These are phyloP conservation scores for Scaptomyza hsui DNA, from an alignment of 1,140 invertebrate genomes.

Conservation along the genomic window DNA sequence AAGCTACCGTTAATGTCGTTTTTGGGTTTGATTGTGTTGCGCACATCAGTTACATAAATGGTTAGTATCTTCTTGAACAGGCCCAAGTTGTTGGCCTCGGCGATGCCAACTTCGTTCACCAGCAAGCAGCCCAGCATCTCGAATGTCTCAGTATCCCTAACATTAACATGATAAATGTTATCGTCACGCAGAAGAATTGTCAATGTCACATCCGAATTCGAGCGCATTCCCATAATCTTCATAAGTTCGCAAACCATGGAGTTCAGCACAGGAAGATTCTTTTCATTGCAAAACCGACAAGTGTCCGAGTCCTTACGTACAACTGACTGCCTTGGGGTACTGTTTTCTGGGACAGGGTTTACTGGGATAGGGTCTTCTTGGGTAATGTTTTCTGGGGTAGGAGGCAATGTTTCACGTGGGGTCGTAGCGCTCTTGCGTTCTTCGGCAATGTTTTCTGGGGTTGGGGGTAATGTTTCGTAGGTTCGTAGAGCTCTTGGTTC, in stretches of 20 bases:
- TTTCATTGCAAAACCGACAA: slow-evolving; percentile 49
- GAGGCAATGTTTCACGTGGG: too few species aligned
- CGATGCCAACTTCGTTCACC: slow-evolving; percentile 55
- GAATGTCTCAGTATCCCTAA: slow-evolving; percentile 30
- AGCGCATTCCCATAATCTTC: slow-evolving; percentile 26
- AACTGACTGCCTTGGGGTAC: too few species aligned
- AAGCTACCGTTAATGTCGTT: slow-evolving; percentile 36
- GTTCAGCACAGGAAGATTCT: slow-evolving; percentile 16
- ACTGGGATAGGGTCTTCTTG: too few species aligned
- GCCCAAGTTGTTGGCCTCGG: slow-evolving; percentile 42
- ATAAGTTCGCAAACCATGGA: slow-evolving; percentile 31
- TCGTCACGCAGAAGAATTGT: slow-evolving; percentile 59
- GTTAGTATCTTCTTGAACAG: slow-evolving; percentile 68
- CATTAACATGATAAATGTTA: slow-evolving; percentile 70
- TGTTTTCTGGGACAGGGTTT: too few species aligned
- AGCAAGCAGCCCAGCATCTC: slow-evolving; percentile 58
- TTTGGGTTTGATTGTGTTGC: slow-evolving; percentile 45
- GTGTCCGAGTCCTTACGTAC: slow-evolving; percentile 31
- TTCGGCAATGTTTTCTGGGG: too few species aligned
- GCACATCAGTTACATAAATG: slow-evolving; percentile 63
- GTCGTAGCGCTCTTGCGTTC: too few species aligned
- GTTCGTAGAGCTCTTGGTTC: too few species aligned
- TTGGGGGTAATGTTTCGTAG: too few species aligned
- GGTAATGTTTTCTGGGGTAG: too few species aligned
- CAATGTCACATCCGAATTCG: slow-evolving; percentile 38